These are phyloP conservation scores for Sabellastarte sp. DNA, from an alignment of 2,888 invertebrate species.

Conservation along the genomic window DNA sequence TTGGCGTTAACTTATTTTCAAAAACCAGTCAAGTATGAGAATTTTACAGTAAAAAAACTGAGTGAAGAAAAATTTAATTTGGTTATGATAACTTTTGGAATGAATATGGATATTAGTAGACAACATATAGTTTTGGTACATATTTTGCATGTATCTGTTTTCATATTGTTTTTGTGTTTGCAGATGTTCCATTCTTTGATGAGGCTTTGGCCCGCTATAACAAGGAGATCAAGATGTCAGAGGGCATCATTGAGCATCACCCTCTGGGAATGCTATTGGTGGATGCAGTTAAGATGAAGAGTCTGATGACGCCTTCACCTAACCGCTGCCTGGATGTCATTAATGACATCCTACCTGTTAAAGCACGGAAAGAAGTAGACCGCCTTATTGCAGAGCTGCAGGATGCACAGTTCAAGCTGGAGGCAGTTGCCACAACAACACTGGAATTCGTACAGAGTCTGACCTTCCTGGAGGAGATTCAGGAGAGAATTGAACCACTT, in stretches of 20 bases:
- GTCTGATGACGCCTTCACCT: constrained; percentile 72
- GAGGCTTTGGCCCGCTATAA: constrained; percentile 71
- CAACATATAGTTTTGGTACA: too few species aligned
- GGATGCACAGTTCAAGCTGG: constrained; percentile 68
- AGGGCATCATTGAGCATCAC: constrained; percentile 69
- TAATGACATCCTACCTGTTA: constrained; percentile 52
- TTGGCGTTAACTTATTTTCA: too few species aligned
- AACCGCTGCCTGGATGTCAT: constrained; percentile 67
- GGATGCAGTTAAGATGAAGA: constrained; percentile 72
- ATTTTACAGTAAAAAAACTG: too few species aligned
- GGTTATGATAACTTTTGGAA: background rate
- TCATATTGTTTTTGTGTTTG: too few species aligned
- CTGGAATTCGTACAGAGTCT: constrained; percentile 73
- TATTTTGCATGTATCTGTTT: background rate
- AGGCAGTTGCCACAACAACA: constrained; percentile 70
- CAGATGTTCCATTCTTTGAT: constrained; percentile 68
- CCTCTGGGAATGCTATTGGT: constrained; percentile 74
- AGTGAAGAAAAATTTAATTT: too few species aligned
- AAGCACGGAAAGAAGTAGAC: constrained; percentile 55
- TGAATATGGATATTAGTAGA: too few species aligned
- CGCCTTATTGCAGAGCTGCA: constrained; percentile 66
- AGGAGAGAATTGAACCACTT: constrained; percentile 67
- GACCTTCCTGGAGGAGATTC: constrained; percentile 70
- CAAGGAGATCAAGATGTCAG: constrained; percentile 70
- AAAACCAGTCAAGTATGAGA: too few species aligned